phyloP scores from a whole-genome alignment of 1,140 invertebrate genomes.

The Macrotrachela quadricornifera region DNA sequence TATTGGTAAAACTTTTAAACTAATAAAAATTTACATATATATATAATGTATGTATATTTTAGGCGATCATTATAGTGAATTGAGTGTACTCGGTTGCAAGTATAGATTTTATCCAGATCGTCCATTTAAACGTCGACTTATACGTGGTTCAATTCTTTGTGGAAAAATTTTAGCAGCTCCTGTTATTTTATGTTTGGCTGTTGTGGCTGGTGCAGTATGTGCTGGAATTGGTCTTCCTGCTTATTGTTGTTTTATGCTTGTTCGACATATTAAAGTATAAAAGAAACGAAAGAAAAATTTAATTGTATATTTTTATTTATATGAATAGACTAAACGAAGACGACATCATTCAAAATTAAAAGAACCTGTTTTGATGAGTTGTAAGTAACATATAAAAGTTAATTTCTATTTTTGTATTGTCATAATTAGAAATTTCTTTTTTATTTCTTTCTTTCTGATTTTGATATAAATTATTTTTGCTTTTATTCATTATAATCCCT shows the following conservation, averaged over 20 bases:
- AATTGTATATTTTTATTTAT: too few relatives aligned
- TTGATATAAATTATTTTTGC: too few relatives aligned
- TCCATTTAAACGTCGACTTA: conserved; percentile 21
- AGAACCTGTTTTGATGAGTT: too few relatives aligned
- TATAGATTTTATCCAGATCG: conserved; percentile 24
- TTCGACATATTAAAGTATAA: background rate
- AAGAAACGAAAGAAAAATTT: background rate
- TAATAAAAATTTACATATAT: too few relatives aligned
- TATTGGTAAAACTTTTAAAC: conserved; percentile 16
- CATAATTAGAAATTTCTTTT: too few relatives aligned
- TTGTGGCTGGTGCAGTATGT: conserved; percentile 8
- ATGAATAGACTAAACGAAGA: too few relatives aligned
- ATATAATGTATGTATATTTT: too few relatives aligned
- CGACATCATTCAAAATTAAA: too few relatives aligned
- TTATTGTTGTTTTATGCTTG: background rate
- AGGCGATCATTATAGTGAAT: conserved; percentile 24
- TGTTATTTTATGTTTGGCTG: conserved; percentile 16
- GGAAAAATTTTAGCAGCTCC: conserved; percentile 24
- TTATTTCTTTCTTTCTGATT: too few relatives aligned
- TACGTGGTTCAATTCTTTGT: conserved; percentile 29
- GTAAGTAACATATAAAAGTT: too few relatives aligned
- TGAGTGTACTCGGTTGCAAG: conserved; percentile 31
- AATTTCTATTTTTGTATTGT: too few relatives aligned
- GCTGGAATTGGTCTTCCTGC: background rate
- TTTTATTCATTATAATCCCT: too few relatives aligned